A percentile compares a stretch with the other conserved stretches of the same genome.
These are phyloP conservation scores for Psococerastis gibbosa DNA, from an alignment of 2,888 invertebrate genomes.

Conservation along the genomic window DNA sequence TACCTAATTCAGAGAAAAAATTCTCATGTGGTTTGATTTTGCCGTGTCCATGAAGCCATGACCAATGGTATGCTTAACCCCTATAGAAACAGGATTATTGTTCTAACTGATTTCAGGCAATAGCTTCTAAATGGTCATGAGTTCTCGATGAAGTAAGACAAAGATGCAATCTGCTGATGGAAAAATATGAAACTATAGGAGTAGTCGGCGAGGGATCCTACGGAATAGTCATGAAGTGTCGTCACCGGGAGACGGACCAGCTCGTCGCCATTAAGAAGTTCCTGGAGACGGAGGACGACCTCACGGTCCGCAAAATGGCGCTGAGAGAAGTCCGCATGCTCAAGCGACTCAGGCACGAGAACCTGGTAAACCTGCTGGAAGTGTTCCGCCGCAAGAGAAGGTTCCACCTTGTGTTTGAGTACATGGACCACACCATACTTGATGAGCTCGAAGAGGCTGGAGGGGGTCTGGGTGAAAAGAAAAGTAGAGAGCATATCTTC, in stretches of 20 bases:
- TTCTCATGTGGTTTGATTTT: no score
- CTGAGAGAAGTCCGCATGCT: conserved; percentile 81
- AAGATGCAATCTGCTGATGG: conserved; percentile 34
- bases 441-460: conserved; percentile 60
- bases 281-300: conserved; percentile 80
- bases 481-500: conserved; percentile 53
- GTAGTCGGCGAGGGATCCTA: conserved; percentile 90
- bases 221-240: conserved; percentile 69
- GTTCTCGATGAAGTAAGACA: no score
- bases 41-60: no score
- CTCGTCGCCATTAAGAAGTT: conserved; percentile 89
- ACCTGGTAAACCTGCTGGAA: conserved; percentile 73
- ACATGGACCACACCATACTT: conserved; percentile 64
- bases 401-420: conserved; percentile 77
- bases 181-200: conserved; percentile 73
- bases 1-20: not conserved
- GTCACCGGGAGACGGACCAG: conserved; percentile 60
- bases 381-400: conserved; percentile 68
- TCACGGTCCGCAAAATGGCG: conserved; percentile 74
- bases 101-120: no score
- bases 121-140: no score
- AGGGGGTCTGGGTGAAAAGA: conserved; percentile 51
- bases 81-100: no score
- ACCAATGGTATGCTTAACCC: no score
- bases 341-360: conserved; percentile 77